Conservation (phyloP, 2,113 vertebrate species). For the Dasypus novemcinctus region DNA sequence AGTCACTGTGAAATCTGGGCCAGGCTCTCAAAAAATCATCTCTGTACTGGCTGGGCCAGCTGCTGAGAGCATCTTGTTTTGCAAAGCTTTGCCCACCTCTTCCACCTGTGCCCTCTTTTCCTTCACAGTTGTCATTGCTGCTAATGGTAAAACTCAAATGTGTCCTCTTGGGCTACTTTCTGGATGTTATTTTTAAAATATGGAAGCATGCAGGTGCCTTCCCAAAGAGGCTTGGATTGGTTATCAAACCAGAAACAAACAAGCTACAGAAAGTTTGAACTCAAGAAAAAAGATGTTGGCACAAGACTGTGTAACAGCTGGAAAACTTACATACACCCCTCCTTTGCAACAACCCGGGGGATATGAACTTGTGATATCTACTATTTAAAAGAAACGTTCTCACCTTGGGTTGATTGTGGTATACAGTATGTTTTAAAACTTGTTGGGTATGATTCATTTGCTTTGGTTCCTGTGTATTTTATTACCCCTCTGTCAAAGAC, state of each 20-base stretch:
- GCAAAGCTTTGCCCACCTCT: neutral
- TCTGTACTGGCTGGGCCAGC: neutral
- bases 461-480: slow-evolving; percentile 79
- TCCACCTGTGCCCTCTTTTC: neutral
- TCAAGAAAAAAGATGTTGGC: slow-evolving; percentile 49
- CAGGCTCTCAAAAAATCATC: neutral
- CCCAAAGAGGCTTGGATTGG: slow-evolving; percentile 22
- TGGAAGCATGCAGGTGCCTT: slow-evolving; percentile 32
- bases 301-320: slow-evolving; percentile 62
- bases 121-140: slow-evolving; percentile 24
- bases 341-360: slow-evolving; percentile 57
- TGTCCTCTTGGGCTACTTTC: slow-evolving; percentile 45
- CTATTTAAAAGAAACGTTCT: slow-evolving; percentile 70
- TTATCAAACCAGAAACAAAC: slow-evolving; percentile 42
- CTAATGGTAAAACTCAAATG: slow-evolving; percentile 43
- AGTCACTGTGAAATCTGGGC: neutral
- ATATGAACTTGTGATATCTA: slow-evolving; percentile 57
- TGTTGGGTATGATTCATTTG: slow-evolving; percentile 71
- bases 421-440: slow-evolving; percentile 75
- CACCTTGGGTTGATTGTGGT: slow-evolving; percentile 74
- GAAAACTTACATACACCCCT: slow-evolving; percentile 46
- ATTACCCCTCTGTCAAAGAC: slow-evolving; percentile 49
- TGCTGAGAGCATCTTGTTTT: neutral
- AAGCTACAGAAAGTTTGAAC: slow-evolving; percentile 53
- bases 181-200: neutral